Evolutionary conservation across 2,888 invertebrate species (phyloP).

Genomic region (Balanococcus diminutus): DNA sequence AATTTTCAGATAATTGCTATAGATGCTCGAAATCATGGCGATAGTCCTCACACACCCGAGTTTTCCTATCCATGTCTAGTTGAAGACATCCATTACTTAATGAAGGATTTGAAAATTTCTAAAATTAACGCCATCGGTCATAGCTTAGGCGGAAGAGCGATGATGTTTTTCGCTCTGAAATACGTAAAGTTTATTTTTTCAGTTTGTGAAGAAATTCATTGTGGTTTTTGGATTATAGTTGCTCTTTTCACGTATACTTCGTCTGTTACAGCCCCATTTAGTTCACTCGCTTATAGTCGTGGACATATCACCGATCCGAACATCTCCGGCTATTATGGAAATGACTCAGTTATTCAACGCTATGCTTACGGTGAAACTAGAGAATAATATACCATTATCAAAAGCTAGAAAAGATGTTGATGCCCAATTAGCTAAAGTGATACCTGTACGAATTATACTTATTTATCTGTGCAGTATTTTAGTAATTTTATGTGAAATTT

Average conservation of each 20-base stretch:
- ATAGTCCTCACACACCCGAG: conserved; percentile 78
- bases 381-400: conserved; percentile 70
- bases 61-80: conserved; percentile 79
- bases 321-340: conserved; percentile 68
- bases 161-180: conserved; percentile 82
- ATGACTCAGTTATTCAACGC: conserved; percentile 73
- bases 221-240: not conserved
- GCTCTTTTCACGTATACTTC: too few species aligned
- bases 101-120: conserved; percentile 69
- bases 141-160: conserved; percentile 94
- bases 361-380: conserved; percentile 69
- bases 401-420: conserved; percentile 74
- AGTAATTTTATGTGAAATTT: not conserved
- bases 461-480: not conserved
- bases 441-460: conserved; percentile 54
- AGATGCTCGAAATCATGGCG: conserved; percentile 95
- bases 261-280: conserved; percentile 56
- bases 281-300: conserved; percentile 73
- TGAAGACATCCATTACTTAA: conserved; percentile 72
- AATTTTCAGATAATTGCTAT: conserved; percentile 69
- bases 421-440: conserved; percentile 65
- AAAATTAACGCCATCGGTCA: conserved; percentile 82
- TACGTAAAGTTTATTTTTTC: conserved; percentile 64
- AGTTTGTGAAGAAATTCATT: not conserved
- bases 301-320: conserved; percentile 74